These are phyloP conservation scores for Meriones unguiculatus DNA, from an alignment of 2,113 vertebrate species.

Conservation along the genomic window DNA sequence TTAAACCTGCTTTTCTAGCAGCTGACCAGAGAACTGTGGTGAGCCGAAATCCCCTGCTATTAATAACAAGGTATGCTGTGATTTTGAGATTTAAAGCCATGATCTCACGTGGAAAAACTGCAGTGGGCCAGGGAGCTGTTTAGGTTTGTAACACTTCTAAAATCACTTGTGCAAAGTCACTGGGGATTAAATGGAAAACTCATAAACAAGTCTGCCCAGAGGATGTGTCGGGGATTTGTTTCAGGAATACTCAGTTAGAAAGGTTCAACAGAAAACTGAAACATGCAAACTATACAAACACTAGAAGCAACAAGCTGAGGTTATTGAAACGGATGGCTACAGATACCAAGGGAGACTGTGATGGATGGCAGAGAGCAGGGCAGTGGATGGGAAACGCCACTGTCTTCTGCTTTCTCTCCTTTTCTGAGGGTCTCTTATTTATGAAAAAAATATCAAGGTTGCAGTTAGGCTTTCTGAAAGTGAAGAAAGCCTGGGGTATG, in stretches of 20 bases:
- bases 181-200: constrained; percentile 45
- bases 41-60: constrained; percentile 63
- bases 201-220: not conserved
- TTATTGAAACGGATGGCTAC: not conserved
- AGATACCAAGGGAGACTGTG: not conserved
- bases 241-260: constrained; percentile 1
- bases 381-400: not conserved
- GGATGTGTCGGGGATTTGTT: not conserved
- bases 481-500: not conserved
- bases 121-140: constrained; percentile 41
- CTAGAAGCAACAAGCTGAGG: not conserved
- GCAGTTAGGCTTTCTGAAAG: not conserved
- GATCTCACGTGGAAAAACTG: constrained; percentile 62
- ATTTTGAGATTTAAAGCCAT: constrained; percentile 72
- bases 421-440: not conserved
- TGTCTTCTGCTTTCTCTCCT: not conserved
- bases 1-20: constrained; percentile 69
- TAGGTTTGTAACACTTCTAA: constrained; percentile 47
- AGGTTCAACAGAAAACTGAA: constrained; percentile 13
- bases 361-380: not conserved
- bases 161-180: constrained; percentile 39
- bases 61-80: constrained; percentile 65
- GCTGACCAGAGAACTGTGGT: constrained; percentile 34
- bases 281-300: not conserved
- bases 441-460: not conserved